Base-by-base conservation (phyloP, 2,113 vertebrate species). In the Thermophis baileyi region DNA sequence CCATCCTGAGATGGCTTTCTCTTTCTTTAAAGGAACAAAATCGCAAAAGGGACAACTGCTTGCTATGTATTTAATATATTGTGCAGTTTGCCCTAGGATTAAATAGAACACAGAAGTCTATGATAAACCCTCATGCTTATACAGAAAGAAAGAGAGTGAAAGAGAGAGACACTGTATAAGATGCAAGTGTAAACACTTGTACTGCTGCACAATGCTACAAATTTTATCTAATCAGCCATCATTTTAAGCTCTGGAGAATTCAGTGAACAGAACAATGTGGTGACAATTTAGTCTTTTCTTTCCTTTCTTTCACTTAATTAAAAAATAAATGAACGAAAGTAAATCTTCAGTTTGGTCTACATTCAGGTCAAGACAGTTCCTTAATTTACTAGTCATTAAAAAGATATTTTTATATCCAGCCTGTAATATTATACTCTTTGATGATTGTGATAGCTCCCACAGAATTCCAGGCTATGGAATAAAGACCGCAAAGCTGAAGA, bases 381-480 rank as follows among this genome's bases (percentile, higher is more conserved):
- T 97, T 98, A 98, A 98, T 98, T 98, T 98, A 96, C 97, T 97
- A 97, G 97, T 99, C 98, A 98, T 99, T 99, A 98, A 97, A 97
- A 97, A 98, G 97, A 98, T 98, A 98, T 98, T 99, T 98, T 98
- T 98, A 98, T 98, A 98, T 96, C 96, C 97, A 97, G 97, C 93
- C 96, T 97, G 98, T 98, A 99, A 99, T 98, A 97, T 97, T 98
- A 99, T 97, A 98, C 97, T 97, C 93, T 97, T 97, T 97, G 97
- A 97, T 98, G 98, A 98, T 98, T 98, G 97, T 98, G 98, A 98
- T 98, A 98, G 97, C 97, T 99, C 98, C 98, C 97, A 98, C 97
- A 98, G 98, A 98, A 98, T 98, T 98, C 97, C 98, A 97, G 97
- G 96, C 97, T 98, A 95, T 94, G 97, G 98, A 98, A 98, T 97